Conservation (phyloP, 2,888 invertebrate species). For the Arge pagana region DNA sequence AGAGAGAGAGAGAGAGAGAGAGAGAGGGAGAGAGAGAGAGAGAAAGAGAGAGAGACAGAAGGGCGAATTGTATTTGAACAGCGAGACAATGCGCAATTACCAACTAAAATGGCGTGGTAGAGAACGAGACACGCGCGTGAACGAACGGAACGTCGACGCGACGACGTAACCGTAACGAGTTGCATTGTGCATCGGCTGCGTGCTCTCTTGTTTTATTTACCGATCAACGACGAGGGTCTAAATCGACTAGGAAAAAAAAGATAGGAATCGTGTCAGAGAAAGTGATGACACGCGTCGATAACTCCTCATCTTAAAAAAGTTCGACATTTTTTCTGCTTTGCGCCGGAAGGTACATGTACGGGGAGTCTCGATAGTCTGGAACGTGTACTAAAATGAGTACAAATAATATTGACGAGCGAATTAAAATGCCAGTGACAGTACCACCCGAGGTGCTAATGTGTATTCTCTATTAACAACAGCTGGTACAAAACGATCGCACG, state of each 20-base stretch:
- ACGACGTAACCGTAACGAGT: constrained; percentile 35
- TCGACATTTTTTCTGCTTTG: no score
- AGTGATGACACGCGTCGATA: constrained; percentile 7
- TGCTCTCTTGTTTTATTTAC: constrained; percentile 42
- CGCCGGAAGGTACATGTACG: no score
- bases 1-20: constrained; percentile 19
- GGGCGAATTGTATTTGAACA: constrained; percentile 24
- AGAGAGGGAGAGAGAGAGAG: constrained; percentile 19
- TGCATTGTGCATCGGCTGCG: constrained; percentile 31
- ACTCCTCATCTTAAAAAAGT: constrained; percentile 6
- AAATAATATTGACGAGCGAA: no score
- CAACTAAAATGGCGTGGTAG: constrained; percentile 17
- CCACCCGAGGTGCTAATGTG: no score
- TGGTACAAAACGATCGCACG: no score
- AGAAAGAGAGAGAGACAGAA: constrained; percentile 19
- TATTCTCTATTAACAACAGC: no score
- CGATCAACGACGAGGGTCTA: constrained; percentile 15
- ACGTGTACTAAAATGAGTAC: no score
- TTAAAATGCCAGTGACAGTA: no score
- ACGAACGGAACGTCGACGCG: no score
- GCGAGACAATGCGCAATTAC: constrained; percentile 22
- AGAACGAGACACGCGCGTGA: constrained; percentile 17
- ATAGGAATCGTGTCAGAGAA: constrained; percentile 1
- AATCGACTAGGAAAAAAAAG: no score
- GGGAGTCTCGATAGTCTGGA: no score